Base-by-base conservation (phyloP, 2,113 vertebrate species). In the Burhinus oedicnemus region DNA sequence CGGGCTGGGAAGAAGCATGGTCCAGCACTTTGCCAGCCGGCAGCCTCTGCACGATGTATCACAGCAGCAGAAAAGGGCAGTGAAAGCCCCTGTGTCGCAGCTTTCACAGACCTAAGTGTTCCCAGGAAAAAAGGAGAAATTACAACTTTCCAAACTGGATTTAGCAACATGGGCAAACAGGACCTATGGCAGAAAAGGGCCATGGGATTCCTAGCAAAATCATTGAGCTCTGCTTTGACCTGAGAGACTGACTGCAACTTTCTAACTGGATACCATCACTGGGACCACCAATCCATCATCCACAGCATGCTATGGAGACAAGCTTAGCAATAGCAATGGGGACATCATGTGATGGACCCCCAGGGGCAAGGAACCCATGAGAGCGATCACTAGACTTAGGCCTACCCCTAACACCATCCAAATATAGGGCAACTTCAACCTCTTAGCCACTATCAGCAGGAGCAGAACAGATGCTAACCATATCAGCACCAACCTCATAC, bases 1-100 rank as follows among this genome's bases (percentile, higher is more conserved):
- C 1, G 0, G 25, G 72, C 34, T 42, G 38, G 52, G 57, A 78
- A 77, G 76, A 62, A 54, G 72, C 0, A 0, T 0, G 0, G 18
- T 78, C 38, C 6, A 0, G 45, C 2, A 34, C 62, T 78, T 5
- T n/a, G 38, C 51, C 12, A 23, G 57, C 25, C 47, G 1, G 60
- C n/a, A 70, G 57, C 40, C 47, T 78, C 69, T 3, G 5, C 3
- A 10, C 0, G 0, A 60, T 9, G 55, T 1, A 72, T 62, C 49
- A 25, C 0, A 0, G 57, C 0, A 2, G 58, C 58, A 74, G 57
- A 23, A 36, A 26, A 30, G 45, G 25, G 60, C 44, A 85, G 54
- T 1, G 1, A 60, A 61, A 80, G 19, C 16, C 54, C 80, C 42
- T 2, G 2, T 11, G 57, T 40, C 6, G 1, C 36, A 71, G 84